Evolutionary conservation across 1,140 invertebrate genomes (phyloP).

Genomic region (Drosophila quadrilineata): DNA sequence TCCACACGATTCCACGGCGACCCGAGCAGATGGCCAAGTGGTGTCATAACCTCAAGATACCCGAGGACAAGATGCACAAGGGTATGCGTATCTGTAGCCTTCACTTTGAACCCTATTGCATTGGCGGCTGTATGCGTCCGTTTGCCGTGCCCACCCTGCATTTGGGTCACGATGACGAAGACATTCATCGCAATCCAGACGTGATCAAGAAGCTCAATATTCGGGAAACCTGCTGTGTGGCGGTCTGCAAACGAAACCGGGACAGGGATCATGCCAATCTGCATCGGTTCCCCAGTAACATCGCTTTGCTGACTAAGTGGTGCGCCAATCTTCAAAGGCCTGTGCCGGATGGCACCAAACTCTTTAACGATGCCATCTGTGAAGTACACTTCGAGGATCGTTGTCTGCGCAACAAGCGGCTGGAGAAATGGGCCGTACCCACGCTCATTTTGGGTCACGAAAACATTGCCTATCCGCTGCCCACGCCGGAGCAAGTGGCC

Average conservation of each 20-base stretch:
- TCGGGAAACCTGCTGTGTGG: conserved; percentile 74
- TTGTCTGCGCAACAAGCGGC: conserved; percentile 69
- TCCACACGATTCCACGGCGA: conserved; percentile 73
- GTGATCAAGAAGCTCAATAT: conserved; percentile 78
- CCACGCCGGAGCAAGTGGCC: conserved; percentile 61
- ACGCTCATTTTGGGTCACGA: conserved; percentile 65
- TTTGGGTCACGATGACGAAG: conserved; percentile 68
- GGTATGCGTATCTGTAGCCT: conserved; percentile 72
- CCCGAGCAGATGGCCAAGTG: conserved; percentile 74
- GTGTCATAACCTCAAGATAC: conserved; percentile 74
- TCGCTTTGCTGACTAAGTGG: conserved; percentile 64
- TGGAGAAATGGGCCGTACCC: conserved; percentile 75
- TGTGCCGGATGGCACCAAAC: conserved; percentile 69
- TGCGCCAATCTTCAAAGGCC: conserved; percentile 65
- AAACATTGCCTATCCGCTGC: conserved; percentile 56
- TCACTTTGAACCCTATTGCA: conserved; percentile 75
- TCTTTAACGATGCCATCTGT: conserved; percentile 76
- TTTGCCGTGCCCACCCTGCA: conserved; percentile 73
- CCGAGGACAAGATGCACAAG: conserved; percentile 71
- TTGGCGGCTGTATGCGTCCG: conserved; percentile 78
- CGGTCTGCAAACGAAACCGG: conserved; percentile 67
- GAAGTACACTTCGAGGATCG: conserved; percentile 76
- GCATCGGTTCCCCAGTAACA: conserved; percentile 72
- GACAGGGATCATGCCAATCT: conserved; percentile 76
- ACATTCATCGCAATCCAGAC: conserved; percentile 75